phyloP scores from a whole-genome alignment of 23 tunicate genomes.

The Trididemnum miniatum region DNA sequence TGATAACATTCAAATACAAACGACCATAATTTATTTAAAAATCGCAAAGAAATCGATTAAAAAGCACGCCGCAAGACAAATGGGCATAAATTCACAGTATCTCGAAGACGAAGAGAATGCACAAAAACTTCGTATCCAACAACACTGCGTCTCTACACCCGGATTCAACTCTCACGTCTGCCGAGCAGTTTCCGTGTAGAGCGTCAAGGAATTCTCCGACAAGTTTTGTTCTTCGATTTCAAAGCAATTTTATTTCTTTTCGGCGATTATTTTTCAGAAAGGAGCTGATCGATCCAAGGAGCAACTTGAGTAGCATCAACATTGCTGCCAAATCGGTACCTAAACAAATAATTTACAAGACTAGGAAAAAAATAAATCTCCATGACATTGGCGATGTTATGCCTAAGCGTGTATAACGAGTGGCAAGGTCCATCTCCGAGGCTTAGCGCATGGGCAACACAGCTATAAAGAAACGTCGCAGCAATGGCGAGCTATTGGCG shows the following conservation, averaged over 20 bases:
- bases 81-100: background rate
- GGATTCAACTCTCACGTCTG: constrained; percentile 13
- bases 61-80: background rate
- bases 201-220: constrained; percentile 11
- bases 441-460: too few relatives aligned
- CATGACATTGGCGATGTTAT: too few relatives aligned
- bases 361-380: too few relatives aligned
- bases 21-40: background rate
- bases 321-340: constrained; percentile 16
- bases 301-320: background rate
- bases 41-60: background rate
- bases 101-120: constrained; percentile 4
- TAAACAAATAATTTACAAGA: background rate
- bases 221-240: background rate
- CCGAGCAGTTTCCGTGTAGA: constrained; percentile 21
- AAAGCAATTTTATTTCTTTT: background rate
- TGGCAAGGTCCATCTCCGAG: too few relatives aligned
- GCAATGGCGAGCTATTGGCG: too few relatives aligned
- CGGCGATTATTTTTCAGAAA: background rate
- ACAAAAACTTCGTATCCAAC: background rate
- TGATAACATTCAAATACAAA: too few relatives aligned
- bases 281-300: constrained; percentile 2
- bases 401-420: too few relatives aligned
- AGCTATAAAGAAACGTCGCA: too few relatives aligned
- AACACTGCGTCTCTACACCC: background rate